Base-by-base conservation (phyloP, 1,140 invertebrate genomes). In the Aporrectodea caliginosa region DNA sequence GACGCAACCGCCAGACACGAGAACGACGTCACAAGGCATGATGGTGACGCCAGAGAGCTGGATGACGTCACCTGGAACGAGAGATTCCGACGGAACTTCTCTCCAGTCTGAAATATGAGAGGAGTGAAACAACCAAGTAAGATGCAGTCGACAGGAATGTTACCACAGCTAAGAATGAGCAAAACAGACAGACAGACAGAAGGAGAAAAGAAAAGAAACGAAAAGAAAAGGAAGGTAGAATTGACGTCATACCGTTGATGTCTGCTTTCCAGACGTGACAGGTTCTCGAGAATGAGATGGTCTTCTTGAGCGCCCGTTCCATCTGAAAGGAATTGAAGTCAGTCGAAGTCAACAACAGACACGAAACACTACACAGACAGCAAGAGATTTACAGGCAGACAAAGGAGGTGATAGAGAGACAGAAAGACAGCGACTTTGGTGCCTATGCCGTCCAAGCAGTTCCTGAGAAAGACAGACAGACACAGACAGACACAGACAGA, bases 31-130 rank as follows among this genome's bases (percentile, higher is more conserved):
- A 76, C 85, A 87, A 1, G 93, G 92, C 91, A 95, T 92, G n/a
- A 94, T 93, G 80, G 93, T 91, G 2, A 92, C 89, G 0, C 94
- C 94, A 0, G 95, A 95, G 80, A 96, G 90, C 27, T 93, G 90
- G n/a, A 95, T 87, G 68, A 95, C 90, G 84, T 95, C 94, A 30
- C 94, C 94, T 0, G 94, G 94, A 0, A 95, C 94, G 1, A 95
- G 68, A 22, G 35, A n/a, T 22, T 70, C 34, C 1, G 69, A 22
- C 2, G 29, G n/a, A 16, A 71, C 69, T 27, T 16, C 31, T 30
- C 32, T 31, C 16, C 35, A 69, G 1, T 68, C 75, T 76, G 73
- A 16, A 68, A n/a, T n/a, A 16, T 27, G 32, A 71, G 58, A 68
- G n/a, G 58, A n/a, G 14, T 14, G 29, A 22, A 22, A 73, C 12